Percentiles rank a stretch among this genome's conserved stretches.
Conservation (phyloP, 2,888 invertebrate genomes). For the Monopis laevigella region DNA sequence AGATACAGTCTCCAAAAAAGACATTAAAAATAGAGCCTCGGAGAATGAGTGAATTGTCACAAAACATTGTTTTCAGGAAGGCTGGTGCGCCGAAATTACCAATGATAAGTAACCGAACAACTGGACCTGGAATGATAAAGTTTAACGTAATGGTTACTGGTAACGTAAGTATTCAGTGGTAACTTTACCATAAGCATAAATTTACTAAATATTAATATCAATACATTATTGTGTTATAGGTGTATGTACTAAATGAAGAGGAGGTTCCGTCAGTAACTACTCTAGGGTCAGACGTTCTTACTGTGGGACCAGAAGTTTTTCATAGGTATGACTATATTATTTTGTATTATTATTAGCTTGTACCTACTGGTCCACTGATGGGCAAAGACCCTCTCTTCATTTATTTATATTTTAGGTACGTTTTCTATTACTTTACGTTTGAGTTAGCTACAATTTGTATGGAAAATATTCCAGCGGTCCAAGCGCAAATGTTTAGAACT, state of each 20-base stretch:
- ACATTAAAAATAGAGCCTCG: too few species aligned
- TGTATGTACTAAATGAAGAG: conserved; percentile 72
- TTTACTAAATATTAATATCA: background rate
- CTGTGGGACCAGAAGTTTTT: conserved; percentile 65
- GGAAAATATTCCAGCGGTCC: too few species aligned
- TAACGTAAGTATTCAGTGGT: conserved; percentile 43
- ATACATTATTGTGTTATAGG: conserved; percentile 25
- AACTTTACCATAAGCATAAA: background rate
- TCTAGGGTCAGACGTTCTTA: conserved; percentile 70
- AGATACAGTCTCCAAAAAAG: too few species aligned
- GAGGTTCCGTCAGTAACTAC: conserved; percentile 78
- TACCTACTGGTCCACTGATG: too few species aligned
- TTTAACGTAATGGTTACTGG: conserved; percentile 57
- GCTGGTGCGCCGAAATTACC: conserved; percentile 45
- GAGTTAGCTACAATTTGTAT: too few species aligned
- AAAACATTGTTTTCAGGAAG: conserved; percentile 41
- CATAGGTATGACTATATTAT: conserved; percentile 57
- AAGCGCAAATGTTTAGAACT: too few species aligned
- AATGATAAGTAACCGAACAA: conserved; percentile 71
- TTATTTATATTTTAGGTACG: too few species aligned
- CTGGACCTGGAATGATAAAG: conserved; percentile 69
- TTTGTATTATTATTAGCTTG: background rate
- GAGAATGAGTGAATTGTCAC: too few species aligned
- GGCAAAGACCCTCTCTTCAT: too few species aligned
- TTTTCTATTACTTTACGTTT: too few species aligned